Evolutionary conservation across 2,888 invertebrate species (phyloP).

Genomic region (Dasypogon diadema): DNA sequence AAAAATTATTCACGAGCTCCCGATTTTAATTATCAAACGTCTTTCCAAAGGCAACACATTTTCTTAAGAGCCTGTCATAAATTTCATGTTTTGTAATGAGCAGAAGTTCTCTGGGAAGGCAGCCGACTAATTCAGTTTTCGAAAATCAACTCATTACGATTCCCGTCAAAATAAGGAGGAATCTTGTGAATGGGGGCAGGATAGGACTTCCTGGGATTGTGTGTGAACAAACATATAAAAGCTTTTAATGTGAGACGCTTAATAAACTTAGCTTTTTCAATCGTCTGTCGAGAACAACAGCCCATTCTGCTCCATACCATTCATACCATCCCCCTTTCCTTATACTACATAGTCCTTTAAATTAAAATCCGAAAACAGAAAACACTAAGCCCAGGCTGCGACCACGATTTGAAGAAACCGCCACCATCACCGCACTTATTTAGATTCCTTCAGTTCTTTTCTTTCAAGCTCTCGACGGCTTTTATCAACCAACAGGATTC

Average conservation of each 20-base stretch:
- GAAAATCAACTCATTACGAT: constrained; percentile 58
- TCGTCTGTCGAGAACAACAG: constrained; percentile 45
- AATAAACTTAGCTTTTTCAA: constrained; percentile 54
- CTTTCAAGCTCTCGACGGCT: constrained; percentile 31
- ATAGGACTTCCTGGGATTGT: constrained; percentile 24
- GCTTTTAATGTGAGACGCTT: constrained; percentile 59
- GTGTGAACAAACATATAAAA: constrained; percentile 59
- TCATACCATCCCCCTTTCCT: not conserved
- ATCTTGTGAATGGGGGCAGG: not conserved
- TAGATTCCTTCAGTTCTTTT: constrained; percentile 30
- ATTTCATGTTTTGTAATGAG: constrained; percentile 45
- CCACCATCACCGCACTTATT: constrained; percentile 43
- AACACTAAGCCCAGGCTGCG: not conserved
- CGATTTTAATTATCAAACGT: constrained; percentile 42
- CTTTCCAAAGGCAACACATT: constrained; percentile 26
- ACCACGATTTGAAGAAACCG: not conserved
- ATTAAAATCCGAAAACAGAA: constrained; percentile 23
- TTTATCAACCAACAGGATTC: constrained; percentile 52
- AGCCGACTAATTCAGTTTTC: constrained; percentile 33
- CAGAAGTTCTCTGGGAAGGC: not conserved
- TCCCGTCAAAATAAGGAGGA: constrained; percentile 58
- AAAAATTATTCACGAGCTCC: constrained; percentile 27
- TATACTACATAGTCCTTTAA: not conserved
- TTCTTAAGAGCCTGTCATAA: constrained; percentile 53
- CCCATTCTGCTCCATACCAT: not conserved